These are phyloP conservation scores for Pterois miles DNA, from an alignment of 2,797 vertebrate genomes.

Conservation along the genomic window DNA sequence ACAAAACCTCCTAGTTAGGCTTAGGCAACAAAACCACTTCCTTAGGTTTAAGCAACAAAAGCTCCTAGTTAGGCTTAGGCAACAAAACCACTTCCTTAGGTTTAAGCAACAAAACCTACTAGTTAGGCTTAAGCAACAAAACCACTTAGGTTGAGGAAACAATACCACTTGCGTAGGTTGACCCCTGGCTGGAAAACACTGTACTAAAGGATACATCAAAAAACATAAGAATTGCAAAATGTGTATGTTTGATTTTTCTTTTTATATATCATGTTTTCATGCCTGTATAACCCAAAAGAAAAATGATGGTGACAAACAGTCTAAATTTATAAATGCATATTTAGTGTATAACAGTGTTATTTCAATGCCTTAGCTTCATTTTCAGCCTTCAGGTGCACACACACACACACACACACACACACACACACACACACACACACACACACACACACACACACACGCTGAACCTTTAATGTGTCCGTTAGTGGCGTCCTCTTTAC, in stretches of 20 bases:
- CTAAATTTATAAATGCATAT: background rate
- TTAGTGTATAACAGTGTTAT: background rate
- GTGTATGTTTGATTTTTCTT: background rate
- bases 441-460: background rate
- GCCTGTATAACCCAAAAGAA: background rate
- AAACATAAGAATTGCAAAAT: background rate
- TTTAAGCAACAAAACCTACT: too few species aligned
- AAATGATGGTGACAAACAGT: background rate
- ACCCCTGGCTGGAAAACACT: too few species aligned
- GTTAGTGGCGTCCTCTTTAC: background rate
- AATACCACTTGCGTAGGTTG: too few species aligned
- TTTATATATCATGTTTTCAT: background rate
- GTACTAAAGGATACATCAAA: background rate
- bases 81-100: too few species aligned
- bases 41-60: too few species aligned
- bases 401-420: background rate
- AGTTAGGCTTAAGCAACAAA: too few species aligned
- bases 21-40: too few species aligned
- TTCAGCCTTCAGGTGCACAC: background rate
- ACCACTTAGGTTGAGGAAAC: too few species aligned
- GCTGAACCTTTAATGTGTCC: slow-evolving; percentile 19
- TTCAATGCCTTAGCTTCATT: background rate
- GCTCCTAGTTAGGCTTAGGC: too few species aligned
- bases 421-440: background rate
- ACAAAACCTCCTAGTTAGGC: too few species aligned